phyloP scores from a whole-genome alignment of 1,140 invertebrate species.

The Apis laboriosa region DNA sequence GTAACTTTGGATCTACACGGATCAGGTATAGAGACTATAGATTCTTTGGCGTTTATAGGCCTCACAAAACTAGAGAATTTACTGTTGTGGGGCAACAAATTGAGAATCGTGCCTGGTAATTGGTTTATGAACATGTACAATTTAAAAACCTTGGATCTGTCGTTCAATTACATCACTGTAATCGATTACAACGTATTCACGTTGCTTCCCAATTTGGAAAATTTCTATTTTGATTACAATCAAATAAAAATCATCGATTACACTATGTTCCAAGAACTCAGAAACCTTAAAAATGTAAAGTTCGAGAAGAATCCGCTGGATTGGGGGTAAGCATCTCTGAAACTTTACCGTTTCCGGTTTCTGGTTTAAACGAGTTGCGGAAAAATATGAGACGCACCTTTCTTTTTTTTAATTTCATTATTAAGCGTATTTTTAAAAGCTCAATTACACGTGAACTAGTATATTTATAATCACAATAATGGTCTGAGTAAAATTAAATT shows the following conservation, averaged over 20 bases:
- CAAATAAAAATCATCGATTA: constrained; percentile 64
- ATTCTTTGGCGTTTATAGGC: constrained; percentile 62
- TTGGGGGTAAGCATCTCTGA: constrained; percentile 70
- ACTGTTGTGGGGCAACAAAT: constrained; percentile 72
- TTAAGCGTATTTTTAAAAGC: background rate
- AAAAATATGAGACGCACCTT: background rate
- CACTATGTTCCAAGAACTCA: constrained; percentile 63
- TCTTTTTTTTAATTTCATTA: background rate
- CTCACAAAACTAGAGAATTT: constrained; percentile 68
- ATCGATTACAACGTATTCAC: constrained; percentile 65
- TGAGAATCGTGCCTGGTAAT: constrained; percentile 56
- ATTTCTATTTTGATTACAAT: constrained; percentile 73
- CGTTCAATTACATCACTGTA: constrained; percentile 70
- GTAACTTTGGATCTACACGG: constrained; percentile 65
- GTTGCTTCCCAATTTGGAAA: constrained; percentile 64
- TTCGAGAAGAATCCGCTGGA: constrained; percentile 72
- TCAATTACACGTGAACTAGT: background rate
- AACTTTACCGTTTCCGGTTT: constrained; percentile 34
- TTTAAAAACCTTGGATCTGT: constrained; percentile 69
- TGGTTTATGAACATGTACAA: constrained; percentile 68
- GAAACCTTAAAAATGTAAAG: constrained; percentile 68
- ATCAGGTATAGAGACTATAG: constrained; percentile 62
- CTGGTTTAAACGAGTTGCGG: constrained; percentile 21
- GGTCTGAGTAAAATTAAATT: background rate
- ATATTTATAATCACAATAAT: too few relatives aligned